Evolutionary conservation across 2,888 invertebrate species (phyloP), one percentile per base, ranked within the genome.

Genomic region (Xestoiulus laeticollis): DNA sequence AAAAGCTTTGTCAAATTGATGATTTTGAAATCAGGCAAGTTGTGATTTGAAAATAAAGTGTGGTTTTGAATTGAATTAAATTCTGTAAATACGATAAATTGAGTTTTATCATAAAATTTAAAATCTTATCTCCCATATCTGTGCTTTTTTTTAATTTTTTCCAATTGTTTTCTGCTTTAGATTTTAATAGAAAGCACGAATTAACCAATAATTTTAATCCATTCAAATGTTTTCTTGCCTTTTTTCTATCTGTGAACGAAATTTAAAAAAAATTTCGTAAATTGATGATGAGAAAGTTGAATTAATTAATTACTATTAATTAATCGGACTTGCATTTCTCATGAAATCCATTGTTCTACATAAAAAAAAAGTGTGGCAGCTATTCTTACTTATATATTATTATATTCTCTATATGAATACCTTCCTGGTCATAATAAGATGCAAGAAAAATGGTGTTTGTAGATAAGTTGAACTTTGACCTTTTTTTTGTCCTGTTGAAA

Each of bases 311-410:
- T 16, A 16, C 48, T 2, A 48, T 14, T 48, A 48, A 48, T 48
- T 43, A 43, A 5, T 48, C 59, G 22, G 59, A 59, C 59, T 59
- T n/a, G 59, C 19, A 59, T 59, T 59, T 59, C 59, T 59, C 59
- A 59, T n/a, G 59, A 59, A 59, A 59, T 59, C 22, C 59, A 59
- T 59, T 59, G n/a, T 59, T 59, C 59, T 59, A 59, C 59, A 59
- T 59, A 59, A 59, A 19, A n/a, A n/a, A n/a, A 43, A 59, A 59
- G 59, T 59, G 59, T 59, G 59, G 59, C 59, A 59, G 59, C 59
- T 59, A 59, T 59, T 59, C 59, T 59, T 59, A 59, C 59, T 59
- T 59, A 59, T 59, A 59, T 59, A 59, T 59, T 59, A 59, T 59
- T 59, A 59, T 59, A 59, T 59, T 59, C 59, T 59, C 59, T 59